A percentile compares a stretch with the other conserved stretches of the same genome.
These are phyloP conservation scores for Punctoribates punctum DNA, from an alignment of 2,888 invertebrate genomes.

Conservation along the genomic window DNA sequence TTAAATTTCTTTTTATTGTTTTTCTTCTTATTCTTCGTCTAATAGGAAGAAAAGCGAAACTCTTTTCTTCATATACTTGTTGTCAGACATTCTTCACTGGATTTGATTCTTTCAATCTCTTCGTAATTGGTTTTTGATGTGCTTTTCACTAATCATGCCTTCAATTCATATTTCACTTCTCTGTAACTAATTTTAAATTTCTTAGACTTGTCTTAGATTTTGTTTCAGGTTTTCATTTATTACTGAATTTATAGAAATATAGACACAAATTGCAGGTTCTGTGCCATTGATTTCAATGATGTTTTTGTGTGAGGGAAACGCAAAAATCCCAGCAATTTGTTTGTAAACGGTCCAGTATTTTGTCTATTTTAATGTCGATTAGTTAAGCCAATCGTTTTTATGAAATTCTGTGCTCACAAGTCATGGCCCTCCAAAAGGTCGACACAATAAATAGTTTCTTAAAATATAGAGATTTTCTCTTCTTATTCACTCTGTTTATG, in stretches of 20 bases:
- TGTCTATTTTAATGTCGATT: not conserved
- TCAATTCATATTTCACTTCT: not conserved
- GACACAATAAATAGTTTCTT: not conserved
- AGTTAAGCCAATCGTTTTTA: not conserved
- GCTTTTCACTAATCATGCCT: not conserved
- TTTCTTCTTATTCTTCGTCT: too few species aligned
- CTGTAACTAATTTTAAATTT: not conserved
- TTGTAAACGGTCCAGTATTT: not conserved
- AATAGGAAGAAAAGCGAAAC: not conserved
- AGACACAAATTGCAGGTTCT: too few species aligned
- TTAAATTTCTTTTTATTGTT: too few species aligned
- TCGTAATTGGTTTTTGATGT: not conserved
- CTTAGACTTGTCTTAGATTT: not conserved
- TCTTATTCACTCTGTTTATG: not conserved
- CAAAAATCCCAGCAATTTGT: not conserved
- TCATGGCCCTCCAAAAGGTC: not conserved
- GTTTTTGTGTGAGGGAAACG: too few species aligned
- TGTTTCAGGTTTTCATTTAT: not conserved
- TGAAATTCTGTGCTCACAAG: not conserved
- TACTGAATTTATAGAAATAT: too few species aligned
- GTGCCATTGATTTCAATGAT: too few species aligned
- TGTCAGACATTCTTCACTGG: not conserved
- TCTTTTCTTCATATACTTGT: not conserved
- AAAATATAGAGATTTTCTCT: not conserved
- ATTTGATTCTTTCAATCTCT: not conserved